Evolutionary conservation across 2,888 invertebrate species (phyloP).

Genomic region (Leucophenga montana): DNA sequence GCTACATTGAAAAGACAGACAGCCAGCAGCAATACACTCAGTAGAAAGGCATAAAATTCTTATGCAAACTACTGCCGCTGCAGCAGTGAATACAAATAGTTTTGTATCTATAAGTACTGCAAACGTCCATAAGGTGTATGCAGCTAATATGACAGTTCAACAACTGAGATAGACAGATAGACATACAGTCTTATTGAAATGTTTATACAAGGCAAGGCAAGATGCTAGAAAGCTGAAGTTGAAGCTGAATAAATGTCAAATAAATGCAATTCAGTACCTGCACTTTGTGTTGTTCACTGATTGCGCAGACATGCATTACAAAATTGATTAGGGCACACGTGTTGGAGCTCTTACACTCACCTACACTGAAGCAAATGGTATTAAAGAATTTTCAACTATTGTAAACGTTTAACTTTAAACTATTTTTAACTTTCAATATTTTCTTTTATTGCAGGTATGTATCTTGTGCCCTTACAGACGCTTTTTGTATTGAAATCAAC

Average conservation of each 20-base stretch:
- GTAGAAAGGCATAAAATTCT: too few species aligned
- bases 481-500: neutral
- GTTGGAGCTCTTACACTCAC: neutral
- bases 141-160: conserved; percentile 26
- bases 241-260: neutral
- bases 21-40: conserved; percentile 33
- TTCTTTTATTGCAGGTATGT: conserved; percentile 5
- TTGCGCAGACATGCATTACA: too few species aligned
- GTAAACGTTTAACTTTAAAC: neutral
- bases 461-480: neutral
- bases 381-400: neutral
- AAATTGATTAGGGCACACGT: too few species aligned
- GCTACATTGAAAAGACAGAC: neutral
- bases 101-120: neutral
- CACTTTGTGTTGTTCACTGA: neutral
- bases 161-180: neutral
- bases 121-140: neutral
- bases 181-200: neutral
- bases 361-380: neutral
- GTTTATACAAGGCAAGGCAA: neutral
- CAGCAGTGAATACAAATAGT: neutral
- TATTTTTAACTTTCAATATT: neutral
- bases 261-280: neutral
- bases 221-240: neutral
- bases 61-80: conserved; percentile 42